Base-by-base conservation (phyloP, 2,888 invertebrate species). In the Dastarcus helophoroides region DNA sequence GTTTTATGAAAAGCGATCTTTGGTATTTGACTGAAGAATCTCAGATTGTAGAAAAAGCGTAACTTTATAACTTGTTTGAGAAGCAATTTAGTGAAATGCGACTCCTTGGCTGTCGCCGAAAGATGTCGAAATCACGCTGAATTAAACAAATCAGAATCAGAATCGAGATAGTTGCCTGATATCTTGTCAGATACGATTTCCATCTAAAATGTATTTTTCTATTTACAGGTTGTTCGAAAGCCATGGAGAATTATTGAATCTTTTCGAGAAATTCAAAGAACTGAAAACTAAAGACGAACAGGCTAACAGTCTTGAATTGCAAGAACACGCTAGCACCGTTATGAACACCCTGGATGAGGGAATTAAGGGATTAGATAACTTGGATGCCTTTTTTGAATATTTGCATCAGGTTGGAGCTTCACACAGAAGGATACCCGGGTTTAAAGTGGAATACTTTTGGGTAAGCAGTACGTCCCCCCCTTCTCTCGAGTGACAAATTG, bases 331-430 rank as follows among this genome's bases (percentile, higher is more conserved):
- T 29, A 79, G 76, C 51, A 81, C 81, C 48, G 89, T 91, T 14
- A 90, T 90, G 89, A 76, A 74, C 48, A 85, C 88, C 2, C 61
- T 91, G 37, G 89, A 90, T 55, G 86, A 89, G 53, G 83, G 86
- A 37, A 89, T 91, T 62, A 79, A 81, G 54, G 78, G 81, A 13
- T 68, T 90, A 36, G 88, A 89, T 51, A 79, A 88, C 56, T 67
- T 85, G 61, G 88, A 89, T 60, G 74, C 76, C 51, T 86, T 89
- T 66, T 76, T 84, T 59, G 73, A 79, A 48, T 83, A 78, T 54
- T 69, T 90, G 33, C 77, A 82, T 51, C 79, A 83, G 60, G 79
- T 86, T 28, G 90, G 88, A 3, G 80, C 79, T 29, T 77, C 81
- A 32, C 90, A 90, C 63, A 68, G 76, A 39, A 73, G 79, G 60